Evolutionary conservation across 2,797 vertebrate species (phyloP).

Genomic region (Danionella dracula): DNA sequence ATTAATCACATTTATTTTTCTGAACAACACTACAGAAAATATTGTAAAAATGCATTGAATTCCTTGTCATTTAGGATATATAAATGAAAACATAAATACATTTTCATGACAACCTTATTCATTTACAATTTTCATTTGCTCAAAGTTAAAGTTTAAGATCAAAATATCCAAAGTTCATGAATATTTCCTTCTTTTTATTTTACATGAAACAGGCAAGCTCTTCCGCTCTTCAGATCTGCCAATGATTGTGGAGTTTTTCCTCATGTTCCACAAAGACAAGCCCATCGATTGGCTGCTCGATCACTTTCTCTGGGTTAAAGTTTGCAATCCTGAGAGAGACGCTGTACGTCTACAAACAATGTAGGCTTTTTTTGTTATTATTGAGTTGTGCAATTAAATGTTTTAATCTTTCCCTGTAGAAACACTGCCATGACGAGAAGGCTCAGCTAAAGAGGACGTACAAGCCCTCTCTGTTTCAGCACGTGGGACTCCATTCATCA

Average conservation of each 20-base stretch:
- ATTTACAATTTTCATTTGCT: no score
- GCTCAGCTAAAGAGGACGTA: slow-evolving; percentile 61
- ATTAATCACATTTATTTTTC: no score
- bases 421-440: slow-evolving; percentile 72
- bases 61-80: no score
- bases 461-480: slow-evolving; percentile 87
- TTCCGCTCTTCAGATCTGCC: slow-evolving; percentile 71
- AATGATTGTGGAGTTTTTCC: slow-evolving; percentile 76
- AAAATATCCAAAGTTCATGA: no score
- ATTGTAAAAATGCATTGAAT: no score
- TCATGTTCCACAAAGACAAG: slow-evolving; percentile 91
- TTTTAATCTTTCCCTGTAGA: slow-evolving; percentile 40
- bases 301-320: slow-evolving; percentile 82
- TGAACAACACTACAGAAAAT: no score
- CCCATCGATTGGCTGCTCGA: slow-evolving; percentile 85
- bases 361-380: no score
- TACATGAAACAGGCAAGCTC: slow-evolving; percentile 83
- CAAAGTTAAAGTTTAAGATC: no score
- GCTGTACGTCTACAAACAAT: slow-evolving; percentile 65
- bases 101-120: no score
- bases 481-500: slow-evolving; percentile 81
- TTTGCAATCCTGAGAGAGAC: slow-evolving; percentile 74
- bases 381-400: background rate
- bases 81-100: no score
- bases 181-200: slow-evolving; percentile 2